Evolutionary conservation across 2,797 vertebrate species (phyloP).

Genomic region (Naso thynnoides): DNA sequence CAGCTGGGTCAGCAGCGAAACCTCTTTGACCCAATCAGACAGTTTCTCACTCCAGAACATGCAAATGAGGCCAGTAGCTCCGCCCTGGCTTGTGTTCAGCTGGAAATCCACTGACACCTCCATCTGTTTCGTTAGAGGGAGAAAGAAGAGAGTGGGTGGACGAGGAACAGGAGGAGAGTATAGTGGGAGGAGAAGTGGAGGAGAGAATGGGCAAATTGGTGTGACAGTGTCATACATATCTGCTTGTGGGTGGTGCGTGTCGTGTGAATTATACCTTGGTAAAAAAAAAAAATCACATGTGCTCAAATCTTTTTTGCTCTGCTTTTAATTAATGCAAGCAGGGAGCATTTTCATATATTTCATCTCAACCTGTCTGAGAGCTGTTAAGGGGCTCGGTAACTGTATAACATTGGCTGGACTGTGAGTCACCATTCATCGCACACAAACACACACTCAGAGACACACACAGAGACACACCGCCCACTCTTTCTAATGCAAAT

Average conservation of each 20-base stretch:
- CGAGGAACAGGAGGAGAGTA: not conserved
- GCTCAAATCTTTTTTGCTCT: not conserved
- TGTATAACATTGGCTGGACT: constrained; percentile 41
- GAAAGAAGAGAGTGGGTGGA: constrained; percentile 15
- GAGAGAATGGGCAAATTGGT: constrained; percentile 34
- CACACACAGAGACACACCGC: not conserved
- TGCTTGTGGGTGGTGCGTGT: not conserved
- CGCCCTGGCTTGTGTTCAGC: constrained; percentile 57
- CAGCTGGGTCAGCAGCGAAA: constrained; percentile 62
- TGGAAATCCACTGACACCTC: constrained; percentile 77
- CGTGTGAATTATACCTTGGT: constrained; percentile 11
- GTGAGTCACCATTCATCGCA: constrained; percentile 41
- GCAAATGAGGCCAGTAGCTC: constrained; percentile 69
- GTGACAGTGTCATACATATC: constrained; percentile 26
- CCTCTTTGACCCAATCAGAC: constrained; percentile 68
- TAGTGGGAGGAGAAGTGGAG: not conserved
- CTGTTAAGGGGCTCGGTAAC: constrained; percentile 25
- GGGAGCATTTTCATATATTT: constrained; percentile 33
- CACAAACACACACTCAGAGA: not conserved
- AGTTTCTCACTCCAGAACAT: constrained; percentile 63
- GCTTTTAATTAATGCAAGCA: not conserved
- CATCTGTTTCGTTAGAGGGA: constrained; percentile 72
- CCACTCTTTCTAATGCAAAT: constrained; percentile 10
- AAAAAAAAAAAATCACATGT: constrained; percentile 15
- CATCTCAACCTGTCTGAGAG: constrained; percentile 31